Evolutionary conservation across 2,113 vertebrate species (phyloP), one percentile per base, ranked within the genome.

Genomic region (Lampris incognitus): DNA sequence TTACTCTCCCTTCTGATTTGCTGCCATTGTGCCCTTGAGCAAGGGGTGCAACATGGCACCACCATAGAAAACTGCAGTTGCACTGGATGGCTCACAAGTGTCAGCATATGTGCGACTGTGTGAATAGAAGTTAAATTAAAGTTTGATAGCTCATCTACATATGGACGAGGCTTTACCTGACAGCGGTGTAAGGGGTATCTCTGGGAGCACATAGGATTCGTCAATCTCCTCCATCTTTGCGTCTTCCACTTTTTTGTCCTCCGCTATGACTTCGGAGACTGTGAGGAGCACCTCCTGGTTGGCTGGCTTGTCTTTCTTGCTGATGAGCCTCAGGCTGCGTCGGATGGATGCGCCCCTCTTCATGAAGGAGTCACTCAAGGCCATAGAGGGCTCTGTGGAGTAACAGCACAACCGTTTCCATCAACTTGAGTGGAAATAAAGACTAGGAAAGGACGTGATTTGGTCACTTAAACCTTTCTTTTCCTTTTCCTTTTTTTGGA

Each of bases 171-270:
- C 10, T 13, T 50, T 84, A 95, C 94, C 92, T 90, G 94, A 95
- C 57, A 93, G 80, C 0, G 93, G 93, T 6, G 75, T 71, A 67
- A 40, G 10, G 0, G 93, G 94, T 41, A 94, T 68, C 36, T 91
- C 91, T 44, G 88, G 91, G 11, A 92, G 85, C 0, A 7, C 76
- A 74, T 94, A 94, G 5, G 44, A 36, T 78, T 92, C 90, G n/a
- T 78, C 76, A 0, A 90, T 8, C 78, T 86, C 83, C 49, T 67
- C 49, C 7, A 10, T 55, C 50, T 6, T 56, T 9, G 46, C 46
- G 36, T 36, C 13, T 13, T 88, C 77, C 57, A 72, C 75, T 1
- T 1, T 2, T 6, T 9, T 10, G 55, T 85, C 75, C 59, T 81
- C 80, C 1, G 0, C 0, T 0, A 36, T 1, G 2, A 0, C 60